phyloP scores from a whole-genome alignment of 1,140 invertebrate species.

The Heliothis virescens region DNA sequence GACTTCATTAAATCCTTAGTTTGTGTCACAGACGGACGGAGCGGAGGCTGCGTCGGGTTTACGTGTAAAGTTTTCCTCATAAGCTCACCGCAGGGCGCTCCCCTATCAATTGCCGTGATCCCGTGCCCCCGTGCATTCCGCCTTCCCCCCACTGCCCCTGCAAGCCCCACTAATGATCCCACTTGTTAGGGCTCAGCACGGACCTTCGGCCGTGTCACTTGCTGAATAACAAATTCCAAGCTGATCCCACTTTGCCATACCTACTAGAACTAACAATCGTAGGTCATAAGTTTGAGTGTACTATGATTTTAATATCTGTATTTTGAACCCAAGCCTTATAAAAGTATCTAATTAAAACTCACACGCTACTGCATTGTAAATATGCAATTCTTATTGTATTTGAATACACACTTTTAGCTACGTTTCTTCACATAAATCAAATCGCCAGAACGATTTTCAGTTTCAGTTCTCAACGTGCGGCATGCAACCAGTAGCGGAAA shows the following conservation, averaged over 20 bases:
- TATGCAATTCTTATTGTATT: too few relatives aligned
- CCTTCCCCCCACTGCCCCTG: constrained; percentile 53
- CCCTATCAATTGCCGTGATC: constrained; percentile 80
- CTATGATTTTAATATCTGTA: constrained; percentile 2
- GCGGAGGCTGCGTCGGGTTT: constrained; percentile 70
- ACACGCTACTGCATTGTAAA: too few relatives aligned
- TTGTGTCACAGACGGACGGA: constrained; percentile 65
- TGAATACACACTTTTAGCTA: too few relatives aligned
- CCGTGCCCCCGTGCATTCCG: constrained; percentile 44
- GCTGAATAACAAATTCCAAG: constrained; percentile 82
- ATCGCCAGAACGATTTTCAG: too few relatives aligned
- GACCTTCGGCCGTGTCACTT: constrained; percentile 81
- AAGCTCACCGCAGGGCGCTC: constrained; percentile 79
- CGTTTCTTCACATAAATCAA: too few relatives aligned
- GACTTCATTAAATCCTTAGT: constrained; percentile 69
- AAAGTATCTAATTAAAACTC: too few relatives aligned
- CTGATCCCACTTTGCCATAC: constrained; percentile 67
- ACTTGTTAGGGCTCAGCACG: constrained; percentile 83
- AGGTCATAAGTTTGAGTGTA: constrained; percentile 42
- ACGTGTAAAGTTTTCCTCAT: constrained; percentile 83
- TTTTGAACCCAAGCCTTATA: not conserved
- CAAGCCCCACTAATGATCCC: constrained; percentile 81
- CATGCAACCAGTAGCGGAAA: too few relatives aligned
- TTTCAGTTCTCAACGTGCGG: too few relatives aligned
- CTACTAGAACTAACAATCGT: constrained; percentile 50